These are phyloP conservation scores for Ophion ventricosus DNA, from an alignment of 2,888 invertebrate genomes.

Conservation along the genomic window DNA sequence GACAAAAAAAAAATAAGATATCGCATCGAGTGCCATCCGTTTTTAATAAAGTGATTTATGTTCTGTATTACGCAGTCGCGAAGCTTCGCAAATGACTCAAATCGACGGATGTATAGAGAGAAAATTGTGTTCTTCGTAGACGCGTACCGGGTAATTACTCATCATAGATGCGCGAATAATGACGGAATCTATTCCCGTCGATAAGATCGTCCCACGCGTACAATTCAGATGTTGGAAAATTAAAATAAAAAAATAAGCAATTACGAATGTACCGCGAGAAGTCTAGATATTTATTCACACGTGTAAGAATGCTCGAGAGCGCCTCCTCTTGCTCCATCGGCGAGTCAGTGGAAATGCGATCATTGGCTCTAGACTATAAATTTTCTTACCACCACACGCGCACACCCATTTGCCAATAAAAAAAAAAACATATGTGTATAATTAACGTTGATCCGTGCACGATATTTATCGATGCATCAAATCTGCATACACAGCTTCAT, in stretches of 20 bases:
- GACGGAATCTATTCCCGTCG: conserved; percentile 50
- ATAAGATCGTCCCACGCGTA: conserved; percentile 20
- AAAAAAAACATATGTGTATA: neutral
- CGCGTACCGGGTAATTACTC: conserved; percentile 45
- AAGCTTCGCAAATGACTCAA: neutral
- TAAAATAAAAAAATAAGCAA: neutral
- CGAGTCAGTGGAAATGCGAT: conserved; percentile 10
- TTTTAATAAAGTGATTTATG: neutral
- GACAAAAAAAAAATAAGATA: no score
- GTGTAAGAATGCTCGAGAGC: neutral
- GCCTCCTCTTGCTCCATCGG: neutral
- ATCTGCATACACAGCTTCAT: neutral
- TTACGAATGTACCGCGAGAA: neutral
- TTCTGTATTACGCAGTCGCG: neutral
- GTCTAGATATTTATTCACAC: neutral
- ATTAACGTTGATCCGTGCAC: conserved; percentile 11
- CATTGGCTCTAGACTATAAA: conserved; percentile 22
- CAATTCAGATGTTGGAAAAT: neutral
- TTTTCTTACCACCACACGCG: neutral
- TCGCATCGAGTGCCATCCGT: neutral
- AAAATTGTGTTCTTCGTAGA: conserved; percentile 19
- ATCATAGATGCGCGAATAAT: conserved; percentile 35
- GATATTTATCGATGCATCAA: neutral
- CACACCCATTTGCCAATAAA: conserved; percentile 14
- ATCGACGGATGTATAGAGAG: conserved; percentile 13